Conservation (phyloP, 37 sponge, comb jelly and placozoan genomes). For the Beroe forskalii region DNA sequence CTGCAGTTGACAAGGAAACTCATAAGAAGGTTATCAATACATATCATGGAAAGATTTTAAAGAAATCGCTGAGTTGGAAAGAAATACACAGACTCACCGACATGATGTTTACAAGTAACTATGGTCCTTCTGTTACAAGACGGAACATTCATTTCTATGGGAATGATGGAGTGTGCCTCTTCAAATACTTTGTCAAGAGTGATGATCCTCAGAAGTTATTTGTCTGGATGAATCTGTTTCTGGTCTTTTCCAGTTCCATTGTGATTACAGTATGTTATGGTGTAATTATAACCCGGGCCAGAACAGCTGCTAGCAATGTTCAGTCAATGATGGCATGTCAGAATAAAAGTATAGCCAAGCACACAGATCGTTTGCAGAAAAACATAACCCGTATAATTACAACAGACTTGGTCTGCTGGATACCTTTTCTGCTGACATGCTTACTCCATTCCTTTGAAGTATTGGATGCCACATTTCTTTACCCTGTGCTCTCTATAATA, state of each 20-base stretch:
- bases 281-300: neutral
- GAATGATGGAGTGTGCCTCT: neutral
- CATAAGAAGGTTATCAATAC: neutral
- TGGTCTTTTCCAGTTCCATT: neutral
- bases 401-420: conserved; percentile 14
- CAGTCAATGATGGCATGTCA: neutral
- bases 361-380: neutral
- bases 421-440: conserved; percentile 1
- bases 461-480: conserved; percentile 12
- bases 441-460: neutral
- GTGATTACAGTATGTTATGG: neutral
- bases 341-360: neutral
- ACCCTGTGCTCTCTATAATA: neutral
- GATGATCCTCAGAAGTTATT: neutral
- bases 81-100: neutral
- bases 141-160: neutral
- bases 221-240: neutral
- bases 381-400: neutral
- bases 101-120: neutral
- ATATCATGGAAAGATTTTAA: neutral
- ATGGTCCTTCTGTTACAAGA: neutral
- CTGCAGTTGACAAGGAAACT: neutral
- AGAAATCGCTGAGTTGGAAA: neutral
- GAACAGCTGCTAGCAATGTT: neutral
- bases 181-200: neutral